Percentiles rank a stretch among this genome's conserved stretches.
phyloP scores from a whole-genome alignment of 2,888 invertebrate genomes.

The Cylloceria caligata region DNA sequence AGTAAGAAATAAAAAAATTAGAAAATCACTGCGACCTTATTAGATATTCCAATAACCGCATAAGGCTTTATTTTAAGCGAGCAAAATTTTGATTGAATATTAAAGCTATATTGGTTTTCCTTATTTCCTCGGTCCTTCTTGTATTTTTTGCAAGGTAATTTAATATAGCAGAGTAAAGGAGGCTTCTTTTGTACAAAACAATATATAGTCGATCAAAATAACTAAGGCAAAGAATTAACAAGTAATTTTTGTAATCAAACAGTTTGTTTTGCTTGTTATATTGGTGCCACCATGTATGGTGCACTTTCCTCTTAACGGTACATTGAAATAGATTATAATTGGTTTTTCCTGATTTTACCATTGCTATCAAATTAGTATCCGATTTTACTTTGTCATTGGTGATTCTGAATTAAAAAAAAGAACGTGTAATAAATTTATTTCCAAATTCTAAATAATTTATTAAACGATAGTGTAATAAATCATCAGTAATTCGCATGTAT shows the following conservation, averaged over 20 bases:
- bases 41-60: conserved; percentile 64
- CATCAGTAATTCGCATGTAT: neutral
- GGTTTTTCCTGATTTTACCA: neutral
- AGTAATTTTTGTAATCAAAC: neutral
- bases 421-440: too few relatives aligned
- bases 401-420: neutral
- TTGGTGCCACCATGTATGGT: neutral
- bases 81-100: conserved; percentile 65
- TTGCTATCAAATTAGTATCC: neutral
- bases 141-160: conserved; percentile 22
- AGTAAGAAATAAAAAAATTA: conserved; percentile 21
- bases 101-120: conserved; percentile 59
- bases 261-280: neutral
- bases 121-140: conserved; percentile 18
- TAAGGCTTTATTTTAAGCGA: conserved; percentile 60
- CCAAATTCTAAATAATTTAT: neutral
- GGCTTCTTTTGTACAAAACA: neutral
- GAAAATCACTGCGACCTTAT: conserved; percentile 37
- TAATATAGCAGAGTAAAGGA: neutral
- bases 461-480: too few relatives aligned
- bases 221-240: neutral
- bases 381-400: too few relatives aligned
- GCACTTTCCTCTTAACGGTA: neutral
- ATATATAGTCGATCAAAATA: neutral
- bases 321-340: neutral